Evolutionary conservation across 2,797 vertebrate genomes (phyloP).

Genomic region (Lagocephalus sceleratus): DNA sequence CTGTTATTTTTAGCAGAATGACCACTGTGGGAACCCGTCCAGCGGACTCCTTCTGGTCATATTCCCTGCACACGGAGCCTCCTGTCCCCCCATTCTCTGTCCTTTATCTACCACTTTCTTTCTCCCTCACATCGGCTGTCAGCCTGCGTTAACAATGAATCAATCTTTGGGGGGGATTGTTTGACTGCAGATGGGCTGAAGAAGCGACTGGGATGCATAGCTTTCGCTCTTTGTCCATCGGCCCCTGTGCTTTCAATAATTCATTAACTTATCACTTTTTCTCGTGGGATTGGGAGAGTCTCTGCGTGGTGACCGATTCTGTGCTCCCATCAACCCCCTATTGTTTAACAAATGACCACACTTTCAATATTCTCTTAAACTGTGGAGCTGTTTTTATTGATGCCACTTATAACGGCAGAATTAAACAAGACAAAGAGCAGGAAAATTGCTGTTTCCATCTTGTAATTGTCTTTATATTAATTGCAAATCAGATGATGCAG

Average conservation of each 20-base stretch:
- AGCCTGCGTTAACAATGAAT: conserved; percentile 84
- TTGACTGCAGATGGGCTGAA: conserved; percentile 82
- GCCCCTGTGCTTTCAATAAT: conserved; percentile 73
- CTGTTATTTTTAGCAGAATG: conserved; percentile 42
- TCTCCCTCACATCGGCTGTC: conserved; percentile 78
- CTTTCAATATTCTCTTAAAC: not conserved
- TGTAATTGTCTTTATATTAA: too few species aligned
- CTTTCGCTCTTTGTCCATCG: conserved; percentile 72
- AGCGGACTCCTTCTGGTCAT: conserved; percentile 70
- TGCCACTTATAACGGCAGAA: too few species aligned
- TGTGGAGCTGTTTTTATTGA: not conserved
- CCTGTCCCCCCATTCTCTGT: conserved; percentile 73
- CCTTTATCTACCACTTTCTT: conserved; percentile 76
- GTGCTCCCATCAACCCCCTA: conserved; percentile 30
- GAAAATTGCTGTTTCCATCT: too few species aligned
- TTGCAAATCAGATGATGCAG: too few species aligned
- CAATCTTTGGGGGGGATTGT: conserved; percentile 81
- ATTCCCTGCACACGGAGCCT: conserved; percentile 75
- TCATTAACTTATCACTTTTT: conserved; percentile 79
- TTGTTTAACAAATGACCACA: not conserved
- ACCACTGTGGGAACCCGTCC: conserved; percentile 78
- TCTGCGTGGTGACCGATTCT: conserved; percentile 34
- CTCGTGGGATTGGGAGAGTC: conserved; percentile 59
- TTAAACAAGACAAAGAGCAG: too few species aligned
- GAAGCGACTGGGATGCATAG: conserved; percentile 72